These are phyloP conservation scores for Lasioglossum morio DNA, from an alignment of 2,888 invertebrate species.

Conservation along the genomic window DNA sequence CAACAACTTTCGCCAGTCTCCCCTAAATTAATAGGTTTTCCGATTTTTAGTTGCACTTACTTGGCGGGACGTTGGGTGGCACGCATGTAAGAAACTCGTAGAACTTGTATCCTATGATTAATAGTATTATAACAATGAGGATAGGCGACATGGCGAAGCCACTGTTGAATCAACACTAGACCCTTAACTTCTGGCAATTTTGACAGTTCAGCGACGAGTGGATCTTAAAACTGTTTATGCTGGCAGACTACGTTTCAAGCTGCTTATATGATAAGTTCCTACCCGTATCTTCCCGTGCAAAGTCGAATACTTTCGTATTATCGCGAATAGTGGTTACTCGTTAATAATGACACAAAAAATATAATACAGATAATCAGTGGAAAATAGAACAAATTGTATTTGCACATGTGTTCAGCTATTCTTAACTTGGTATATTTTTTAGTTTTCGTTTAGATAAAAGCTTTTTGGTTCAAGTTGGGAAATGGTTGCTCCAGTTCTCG, in stretches of 20 bases:
- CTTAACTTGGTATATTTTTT: background rate
- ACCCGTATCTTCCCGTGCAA: slow-evolving; percentile 8
- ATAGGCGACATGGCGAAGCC: slow-evolving; percentile 42
- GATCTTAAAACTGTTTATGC: background rate
- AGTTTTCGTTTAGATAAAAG: background rate
- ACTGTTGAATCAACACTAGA: no score
- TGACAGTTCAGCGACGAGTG: background rate
- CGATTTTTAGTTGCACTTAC: slow-evolving; percentile 79
- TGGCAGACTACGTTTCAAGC: background rate
- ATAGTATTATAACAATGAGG: slow-evolving; percentile 36
- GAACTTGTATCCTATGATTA: slow-evolving; percentile 55
- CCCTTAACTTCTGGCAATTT: no score
- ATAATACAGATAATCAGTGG: background rate
- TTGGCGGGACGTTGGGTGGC: slow-evolving; percentile 87
- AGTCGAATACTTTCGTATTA: background rate
- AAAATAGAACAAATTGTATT: background rate
- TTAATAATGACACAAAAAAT: background rate
- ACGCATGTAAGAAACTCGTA: slow-evolving; percentile 65
- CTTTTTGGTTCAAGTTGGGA: background rate
- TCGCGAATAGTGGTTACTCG: no score
- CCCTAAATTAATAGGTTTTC: background rate
- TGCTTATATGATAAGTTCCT: background rate
- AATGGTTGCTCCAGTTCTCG: background rate
- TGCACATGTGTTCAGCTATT: background rate
- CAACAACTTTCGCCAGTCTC: no score